A percentile compares a stretch with the other conserved stretches of the same genome.
phyloP scores from a whole-genome alignment of 2,888 invertebrate species.

The Loripinus fragilis region DNA sequence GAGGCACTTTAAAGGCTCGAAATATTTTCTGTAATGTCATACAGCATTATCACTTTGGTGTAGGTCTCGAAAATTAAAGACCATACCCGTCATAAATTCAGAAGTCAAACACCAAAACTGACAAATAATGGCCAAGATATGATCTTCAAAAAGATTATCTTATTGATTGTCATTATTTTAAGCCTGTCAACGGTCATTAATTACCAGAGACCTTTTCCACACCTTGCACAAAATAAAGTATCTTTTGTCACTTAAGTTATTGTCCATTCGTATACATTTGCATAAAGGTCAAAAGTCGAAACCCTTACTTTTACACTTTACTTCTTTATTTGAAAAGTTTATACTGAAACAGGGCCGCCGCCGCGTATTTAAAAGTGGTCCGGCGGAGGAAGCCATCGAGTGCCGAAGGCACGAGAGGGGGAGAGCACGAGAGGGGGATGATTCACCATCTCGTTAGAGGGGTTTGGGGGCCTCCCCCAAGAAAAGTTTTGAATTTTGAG shows the following conservation, averaged over 20 bases:
- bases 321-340: too few relatives aligned
- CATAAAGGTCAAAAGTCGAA: conserved; percentile 5
- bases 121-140: conserved; percentile 1
- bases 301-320: neutral
- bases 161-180: neutral
- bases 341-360: too few relatives aligned
- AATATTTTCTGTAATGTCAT: neutral
- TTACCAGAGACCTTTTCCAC: conserved; percentile 14
- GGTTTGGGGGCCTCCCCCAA: too few relatives aligned
- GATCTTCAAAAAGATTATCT: conserved; percentile 18
- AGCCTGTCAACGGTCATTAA: conserved; percentile 8
- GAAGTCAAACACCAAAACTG: neutral
- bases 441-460: too few relatives aligned
- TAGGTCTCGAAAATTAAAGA: conserved; percentile 7
- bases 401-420: too few relatives aligned
- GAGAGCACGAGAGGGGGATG: too few relatives aligned
- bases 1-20: too few relatives aligned
- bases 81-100: neutral
- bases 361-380: too few relatives aligned
- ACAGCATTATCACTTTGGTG: neutral
- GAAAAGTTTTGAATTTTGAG: too few relatives aligned
- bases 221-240: conserved; percentile 6
- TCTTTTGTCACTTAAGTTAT: neutral
- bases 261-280: neutral
- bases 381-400: too few relatives aligned